phyloP scores from a whole-genome alignment of 1,140 invertebrate genomes.

The Diorhabda sublineata region DNA sequence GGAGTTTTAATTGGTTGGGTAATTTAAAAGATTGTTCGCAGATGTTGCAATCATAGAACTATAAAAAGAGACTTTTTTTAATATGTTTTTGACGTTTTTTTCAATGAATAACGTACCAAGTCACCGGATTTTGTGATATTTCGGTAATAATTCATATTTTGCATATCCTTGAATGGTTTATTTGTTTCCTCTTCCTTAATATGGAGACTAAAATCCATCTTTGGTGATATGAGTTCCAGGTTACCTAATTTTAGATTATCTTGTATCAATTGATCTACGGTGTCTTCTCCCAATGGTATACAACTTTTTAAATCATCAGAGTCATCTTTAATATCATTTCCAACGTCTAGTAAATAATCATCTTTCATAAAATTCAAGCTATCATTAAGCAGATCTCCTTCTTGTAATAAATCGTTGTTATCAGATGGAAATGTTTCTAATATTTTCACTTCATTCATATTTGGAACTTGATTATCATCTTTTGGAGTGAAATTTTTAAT shows the following conservation, averaged over 20 bases:
- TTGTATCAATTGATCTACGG: slow-evolving; percentile 15
- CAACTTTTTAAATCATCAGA: slow-evolving; percentile 14
- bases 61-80: slow-evolving; percentile 11
- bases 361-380: slow-evolving; percentile 13
- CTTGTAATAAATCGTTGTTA: slow-evolving; percentile 3
- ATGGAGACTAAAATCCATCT: slow-evolving; percentile 4
- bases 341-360: slow-evolving; percentile 12
- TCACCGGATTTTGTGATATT: slow-evolving; percentile 1
- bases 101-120: neutral
- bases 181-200: slow-evolving; percentile 4
- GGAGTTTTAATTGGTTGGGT: slow-evolving; percentile 29
- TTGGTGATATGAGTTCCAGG: slow-evolving; percentile 14
- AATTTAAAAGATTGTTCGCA: slow-evolving; percentile 32
- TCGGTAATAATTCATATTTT: slow-evolving; percentile 13
- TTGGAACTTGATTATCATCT: slow-evolving; percentile 1
- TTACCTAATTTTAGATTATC: slow-evolving; percentile 14
- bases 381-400: neutral
- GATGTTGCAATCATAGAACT: slow-evolving; percentile 30
- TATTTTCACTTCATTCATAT: neutral
- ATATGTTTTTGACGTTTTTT: neutral
- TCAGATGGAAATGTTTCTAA: slow-evolving; percentile 1
- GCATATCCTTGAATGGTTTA: slow-evolving; percentile 4
- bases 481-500: slow-evolving; percentile 10
- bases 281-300: slow-evolving; percentile 16
- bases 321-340: slow-evolving; percentile 12